phyloP scores from a whole-genome alignment of 2,888 invertebrate genomes.

The Ormyrus labotus region DNA sequence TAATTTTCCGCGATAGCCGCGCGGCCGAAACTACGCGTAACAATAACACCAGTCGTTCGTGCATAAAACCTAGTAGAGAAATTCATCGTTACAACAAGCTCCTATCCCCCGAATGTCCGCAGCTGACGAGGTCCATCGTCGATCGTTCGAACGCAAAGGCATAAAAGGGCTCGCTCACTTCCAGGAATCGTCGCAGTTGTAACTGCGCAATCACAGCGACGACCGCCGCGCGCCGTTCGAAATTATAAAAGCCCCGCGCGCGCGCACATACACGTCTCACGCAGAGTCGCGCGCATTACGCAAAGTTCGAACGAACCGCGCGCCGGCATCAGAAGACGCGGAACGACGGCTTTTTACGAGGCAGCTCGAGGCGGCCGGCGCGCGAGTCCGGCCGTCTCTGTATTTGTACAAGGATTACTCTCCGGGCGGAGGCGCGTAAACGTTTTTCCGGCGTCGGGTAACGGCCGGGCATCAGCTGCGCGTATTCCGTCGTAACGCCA shows the following conservation, averaged over 20 bases:
- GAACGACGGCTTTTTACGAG: no score
- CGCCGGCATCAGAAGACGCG: background rate
- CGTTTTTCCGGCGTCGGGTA: background rate
- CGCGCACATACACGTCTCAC: background rate
- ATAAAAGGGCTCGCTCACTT: slow-evolving; percentile 4
- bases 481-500: background rate
- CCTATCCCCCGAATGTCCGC: no score
- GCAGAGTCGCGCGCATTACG: slow-evolving; percentile 2
- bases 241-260: slow-evolving; percentile 18
- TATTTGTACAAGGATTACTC: no score
- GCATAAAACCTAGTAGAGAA: no score
- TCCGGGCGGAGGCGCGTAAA: background rate
- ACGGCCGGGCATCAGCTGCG: slow-evolving; percentile 15
- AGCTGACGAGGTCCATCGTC: no score
- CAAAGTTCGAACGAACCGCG: slow-evolving; percentile 27
- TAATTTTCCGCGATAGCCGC: no score
- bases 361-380: no score
- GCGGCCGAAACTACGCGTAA: no score
- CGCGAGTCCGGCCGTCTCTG: no score
- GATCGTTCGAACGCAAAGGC: background rate
- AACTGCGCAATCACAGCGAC: background rate
- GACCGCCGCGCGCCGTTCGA: background rate
- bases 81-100: no score
- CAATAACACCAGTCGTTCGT: no score
- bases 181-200: slow-evolving; percentile 19